Base-by-base conservation (phyloP, 2,888 invertebrate genomes). In the Ellobium chinense region DNA sequence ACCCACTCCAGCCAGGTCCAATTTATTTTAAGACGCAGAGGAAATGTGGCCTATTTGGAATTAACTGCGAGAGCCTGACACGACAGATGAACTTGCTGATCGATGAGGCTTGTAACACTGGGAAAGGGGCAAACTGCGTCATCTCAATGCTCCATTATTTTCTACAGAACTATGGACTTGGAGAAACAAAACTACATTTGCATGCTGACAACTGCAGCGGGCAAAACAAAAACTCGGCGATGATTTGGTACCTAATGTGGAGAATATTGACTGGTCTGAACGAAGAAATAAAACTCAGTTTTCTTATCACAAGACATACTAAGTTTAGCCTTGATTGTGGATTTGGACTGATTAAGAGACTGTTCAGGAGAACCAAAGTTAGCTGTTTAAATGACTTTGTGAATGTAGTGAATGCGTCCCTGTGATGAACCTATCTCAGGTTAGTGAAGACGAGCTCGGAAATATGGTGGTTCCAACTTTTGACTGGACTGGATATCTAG, bases 1-100 rank as follows among this genome's bases (percentile, higher is more conserved):
- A 87, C 68, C 85, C 87, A n/a, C 80, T 82, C 34, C 86, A 87
- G 78, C 86, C 87, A n/a, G 87, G 89, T 21, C 87, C 86, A 34
- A 74, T 88, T 0, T 85, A 82, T 54, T 88, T 88, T 63, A 78
- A 82, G 34, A 84, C 83, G 1, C 86, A 86, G 4, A 78, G 88
- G 60, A 87, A 87, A 70, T 86, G 85, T 80, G 83, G 83, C 18
- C 58, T 85, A 12, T 88, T 87, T 83, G 86, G 85, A 9, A 63
- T 87, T 2, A 82, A 79, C 75, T 82, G 82, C 65, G 86, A 86
- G 60, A 54, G 46, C 21, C 46, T 46, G 9, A 29, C 54, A 3
- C 34, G 27, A n/a, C 70, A 70, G 37, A 21, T 73, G 2, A 73
- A 73, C 18, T 58, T 58, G 21, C 34, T 73, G 1, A 73, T 73